phyloP scores from a whole-genome alignment of 37 sponge, comb jelly and placozoan species.

The Haliclona indistincta region DNA sequence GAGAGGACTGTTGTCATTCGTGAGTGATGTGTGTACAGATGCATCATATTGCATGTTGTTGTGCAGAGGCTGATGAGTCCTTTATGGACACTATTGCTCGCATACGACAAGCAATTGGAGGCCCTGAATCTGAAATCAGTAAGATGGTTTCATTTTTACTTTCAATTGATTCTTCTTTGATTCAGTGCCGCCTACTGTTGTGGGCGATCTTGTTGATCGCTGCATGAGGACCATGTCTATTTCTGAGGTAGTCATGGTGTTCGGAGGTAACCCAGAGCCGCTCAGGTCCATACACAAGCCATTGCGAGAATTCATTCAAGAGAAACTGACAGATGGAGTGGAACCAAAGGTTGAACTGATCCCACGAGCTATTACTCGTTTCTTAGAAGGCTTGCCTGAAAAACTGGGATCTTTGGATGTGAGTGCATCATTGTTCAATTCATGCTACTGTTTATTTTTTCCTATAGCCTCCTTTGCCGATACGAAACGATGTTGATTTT shows the following conservation, averaged over 20 bases:
- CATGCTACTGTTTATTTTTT: background rate
- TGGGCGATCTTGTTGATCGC: background rate
- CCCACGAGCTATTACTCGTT: slow-evolving; percentile 10
- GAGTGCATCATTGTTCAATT: background rate
- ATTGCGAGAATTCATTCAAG: slow-evolving; percentile 31
- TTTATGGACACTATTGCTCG: background rate
- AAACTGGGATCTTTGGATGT: background rate
- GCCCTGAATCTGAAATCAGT: slow-evolving; percentile 2
- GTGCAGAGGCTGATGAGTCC: slow-evolving; percentile 4
- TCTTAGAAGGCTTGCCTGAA: slow-evolving; percentile 8
- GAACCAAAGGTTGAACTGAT: slow-evolving; percentile 26
- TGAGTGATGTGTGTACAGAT: background rate
- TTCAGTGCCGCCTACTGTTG: slow-evolving; percentile 3
- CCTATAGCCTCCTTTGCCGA: slow-evolving; percentile 5
- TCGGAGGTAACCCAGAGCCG: slow-evolving; percentile 12
- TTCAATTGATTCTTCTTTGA: background rate
- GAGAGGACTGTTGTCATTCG: background rate
- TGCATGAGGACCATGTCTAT: background rate
- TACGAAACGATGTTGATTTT: slow-evolving; percentile 6
- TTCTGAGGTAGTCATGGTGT: background rate
- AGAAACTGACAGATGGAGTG: slow-evolving; percentile 34
- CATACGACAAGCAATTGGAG: slow-evolving; percentile 1
- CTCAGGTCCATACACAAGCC: slow-evolving; percentile 23
- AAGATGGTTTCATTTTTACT: background rate
- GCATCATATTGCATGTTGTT: no score